Evolutionary conservation across 2,888 invertebrate genomes (phyloP).

Genomic region (Orthosia incerta): DNA sequence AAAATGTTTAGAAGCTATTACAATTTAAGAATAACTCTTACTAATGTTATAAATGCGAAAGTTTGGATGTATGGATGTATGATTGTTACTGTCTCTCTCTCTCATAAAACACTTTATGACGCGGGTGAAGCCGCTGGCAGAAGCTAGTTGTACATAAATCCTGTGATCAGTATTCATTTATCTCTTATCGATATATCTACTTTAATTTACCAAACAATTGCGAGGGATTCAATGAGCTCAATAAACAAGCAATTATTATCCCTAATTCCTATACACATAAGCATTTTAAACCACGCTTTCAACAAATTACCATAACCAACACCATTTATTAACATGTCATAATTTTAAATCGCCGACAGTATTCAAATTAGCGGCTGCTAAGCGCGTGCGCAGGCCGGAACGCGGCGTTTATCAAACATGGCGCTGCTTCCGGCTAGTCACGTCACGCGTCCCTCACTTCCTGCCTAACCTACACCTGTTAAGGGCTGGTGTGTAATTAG

Average conservation of each 20-base stretch:
- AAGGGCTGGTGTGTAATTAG: constrained; percentile 46
- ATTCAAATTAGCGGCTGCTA: constrained; percentile 71
- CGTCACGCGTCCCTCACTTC: constrained; percentile 72
- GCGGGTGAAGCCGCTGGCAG: too few relatives aligned
- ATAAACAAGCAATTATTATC: neutral
- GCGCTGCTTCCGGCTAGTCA: constrained; percentile 79
- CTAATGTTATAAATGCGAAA: too few relatives aligned
- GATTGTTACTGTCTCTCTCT: too few relatives aligned
- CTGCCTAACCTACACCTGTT: constrained; percentile 65
- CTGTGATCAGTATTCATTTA: neutral
- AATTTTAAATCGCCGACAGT: constrained; percentile 58
- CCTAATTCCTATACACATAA: neutral
- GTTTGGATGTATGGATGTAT: too few relatives aligned
- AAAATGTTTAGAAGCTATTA: too few relatives aligned
- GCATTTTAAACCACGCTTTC: neutral
- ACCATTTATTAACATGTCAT: constrained; percentile 49
- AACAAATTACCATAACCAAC: constrained; percentile 23
- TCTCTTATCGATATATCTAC: neutral
- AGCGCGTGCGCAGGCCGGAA: constrained; percentile 81
- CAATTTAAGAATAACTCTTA: too few relatives aligned
- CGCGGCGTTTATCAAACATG: constrained; percentile 82
- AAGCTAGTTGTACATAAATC: too few relatives aligned
- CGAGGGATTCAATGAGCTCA: neutral
- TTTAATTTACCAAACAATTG: neutral
- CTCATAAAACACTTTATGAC: too few relatives aligned